Evolutionary conservation across 2,113 vertebrate genomes (phyloP).

Genomic region (Dicentrarchus labrax): DNA sequence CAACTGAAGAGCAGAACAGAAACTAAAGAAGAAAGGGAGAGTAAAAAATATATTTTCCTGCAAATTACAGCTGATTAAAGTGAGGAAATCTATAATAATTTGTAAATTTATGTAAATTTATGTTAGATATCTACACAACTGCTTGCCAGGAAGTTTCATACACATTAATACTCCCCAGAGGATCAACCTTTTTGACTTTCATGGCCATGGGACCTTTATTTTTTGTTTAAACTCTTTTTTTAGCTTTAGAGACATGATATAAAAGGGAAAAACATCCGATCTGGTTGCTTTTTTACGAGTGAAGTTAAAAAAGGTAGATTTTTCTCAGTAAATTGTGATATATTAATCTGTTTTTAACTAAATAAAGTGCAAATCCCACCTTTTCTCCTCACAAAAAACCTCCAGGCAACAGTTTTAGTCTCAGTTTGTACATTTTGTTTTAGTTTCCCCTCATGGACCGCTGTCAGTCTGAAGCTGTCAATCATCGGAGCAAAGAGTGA

Average conservation of each 20-base stretch:
- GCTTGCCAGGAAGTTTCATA: too few relatives aligned
- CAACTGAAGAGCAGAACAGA: neutral
- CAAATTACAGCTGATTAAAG: neutral
- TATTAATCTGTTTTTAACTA: neutral
- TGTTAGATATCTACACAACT: too few relatives aligned
- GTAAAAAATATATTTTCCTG: neutral
- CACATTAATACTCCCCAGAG: too few relatives aligned
- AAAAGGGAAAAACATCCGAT: too few relatives aligned
- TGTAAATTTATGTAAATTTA: too few relatives aligned
- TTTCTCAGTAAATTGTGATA: neutral
- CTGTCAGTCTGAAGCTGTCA: slow-evolving; percentile 4
- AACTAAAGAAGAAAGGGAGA: neutral
- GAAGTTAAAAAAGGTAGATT: neutral
- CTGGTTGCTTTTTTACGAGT: neutral
- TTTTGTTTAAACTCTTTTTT: neutral
- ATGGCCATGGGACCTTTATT: too few relatives aligned
- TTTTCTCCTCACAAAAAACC: neutral
- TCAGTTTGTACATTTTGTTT: slow-evolving; percentile 11
- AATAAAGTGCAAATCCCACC: neutral
- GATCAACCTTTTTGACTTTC: too few relatives aligned
- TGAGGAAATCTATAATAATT: neutral
- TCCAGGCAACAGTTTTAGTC: neutral
- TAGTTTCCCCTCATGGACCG: neutral
- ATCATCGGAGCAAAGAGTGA: neutral
- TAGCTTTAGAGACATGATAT: too few relatives aligned